Base-by-base conservation (phyloP, 2,797 vertebrate genomes). In the Anableps anableps region DNA sequence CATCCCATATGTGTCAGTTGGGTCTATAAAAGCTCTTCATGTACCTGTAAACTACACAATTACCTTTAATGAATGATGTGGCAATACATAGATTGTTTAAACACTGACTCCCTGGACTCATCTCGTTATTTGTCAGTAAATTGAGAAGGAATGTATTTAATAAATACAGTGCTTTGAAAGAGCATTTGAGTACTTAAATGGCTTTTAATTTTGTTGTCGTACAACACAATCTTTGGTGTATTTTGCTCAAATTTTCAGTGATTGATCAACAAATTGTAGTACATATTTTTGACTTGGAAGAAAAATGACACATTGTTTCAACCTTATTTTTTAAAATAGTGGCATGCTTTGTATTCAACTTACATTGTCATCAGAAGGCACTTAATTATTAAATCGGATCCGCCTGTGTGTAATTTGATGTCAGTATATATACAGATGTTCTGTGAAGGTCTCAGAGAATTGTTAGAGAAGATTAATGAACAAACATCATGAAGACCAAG, bases 41-140 rank as follows among this genome's bases (percentile, higher is more conserved):
- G 70, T 53, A 60, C 58, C 64, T 53, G 75, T 81, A 53, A 82
- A 76, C 78, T 11, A 70, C 38, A 38, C 60, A 11, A 55, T 26
- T 19, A 77, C 58, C 23, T 71, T 31, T 21, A 53, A 19, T 34
- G 19, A 43, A 34, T 76, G 38, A 48, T 64, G 36, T 76, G 36
- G 13, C 14, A 43, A 68, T 36, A 26, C 19, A 21, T 71, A 7
- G 14, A 17, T 73, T 11, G 19, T 60, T 34, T 70, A 8, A 72
- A 80, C 7, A 19, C 41, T 53, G 50, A 79, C 58, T 11, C 17
- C 6, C 36, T 78, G 11, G 50, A 14, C 1, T 77, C 4, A 48
- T n/a, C 11, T 43, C 51, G 36, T 1, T n/a, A 13, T 45, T 50
- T 10, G 53, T 78, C 7, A 26, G 23, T 72, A 19, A 26, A 2